Base-by-base conservation (phyloP, 2,888 invertebrate genomes). In the Acleris emargana region DNA sequence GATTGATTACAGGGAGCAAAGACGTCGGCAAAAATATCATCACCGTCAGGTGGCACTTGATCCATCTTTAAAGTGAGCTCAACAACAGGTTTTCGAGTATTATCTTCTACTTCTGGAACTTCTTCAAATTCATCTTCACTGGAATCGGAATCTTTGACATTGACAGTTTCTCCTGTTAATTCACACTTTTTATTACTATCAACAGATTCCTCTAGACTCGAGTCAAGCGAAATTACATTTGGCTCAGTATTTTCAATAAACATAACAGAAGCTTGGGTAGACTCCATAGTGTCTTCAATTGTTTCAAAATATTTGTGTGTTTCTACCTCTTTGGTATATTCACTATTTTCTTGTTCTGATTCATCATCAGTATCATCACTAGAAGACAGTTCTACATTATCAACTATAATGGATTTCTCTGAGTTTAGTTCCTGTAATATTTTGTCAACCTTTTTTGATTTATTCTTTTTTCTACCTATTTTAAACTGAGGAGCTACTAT, bases 11-110 rank as follows among this genome's bases (percentile, higher is more conserved):
- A 42, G 28, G 69, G 60, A 38, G 70, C 72, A 81, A 96, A 96
- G 67, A 96, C 83, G 86, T 96, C 96, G n/a, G 95, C 94, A 88
- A 96, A 96, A 66, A 96, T 91, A 83, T 96, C 96, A 76, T 96
- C 94, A 43, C 79, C 83, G 9, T 83, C 79, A 58, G 49, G 28
- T 11, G 77, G 76, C 20, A 76, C 73, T 71, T 84, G 78, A 18
- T 84, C 82, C 62, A 92, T 72, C 68, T 86, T 79, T 64, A 93
- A 80, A 51, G 87, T 85, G 49, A 93, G 76, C 78, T 94, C 85
- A 28, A 94, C 84, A 67, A 86, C 74, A 66, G 93, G 84, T 76
- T 93, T 87, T 17, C 75, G 72, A 43, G 63, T 11, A 69, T 78
- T 72, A 32, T 67, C 73, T 71, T 82, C 82, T 68, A 76, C 86